Conservation (phyloP, 2,797 vertebrate species). For the Rhodeus uyekii region DNA sequence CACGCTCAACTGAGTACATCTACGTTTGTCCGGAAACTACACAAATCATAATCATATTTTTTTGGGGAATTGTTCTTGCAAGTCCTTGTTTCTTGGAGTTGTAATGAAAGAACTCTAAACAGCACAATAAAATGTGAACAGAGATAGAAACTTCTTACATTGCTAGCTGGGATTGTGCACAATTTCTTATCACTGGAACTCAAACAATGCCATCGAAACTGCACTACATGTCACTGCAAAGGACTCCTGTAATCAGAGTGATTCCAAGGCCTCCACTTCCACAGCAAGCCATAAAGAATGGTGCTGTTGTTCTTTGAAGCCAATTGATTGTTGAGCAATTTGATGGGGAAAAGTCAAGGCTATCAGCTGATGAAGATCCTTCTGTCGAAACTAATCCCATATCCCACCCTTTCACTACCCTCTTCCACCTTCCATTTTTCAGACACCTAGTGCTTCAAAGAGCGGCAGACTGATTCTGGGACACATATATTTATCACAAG, state of each 20-base stretch:
- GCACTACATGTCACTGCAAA: not conserved
- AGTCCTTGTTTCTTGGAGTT: conserved; percentile 14
- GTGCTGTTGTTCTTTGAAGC: conserved; percentile 33
- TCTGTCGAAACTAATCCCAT: conserved; percentile 30
- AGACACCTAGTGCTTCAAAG: conserved; percentile 18
- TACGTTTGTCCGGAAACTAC: not conserved
- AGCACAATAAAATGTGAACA: not conserved
- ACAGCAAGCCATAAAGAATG: conserved; percentile 14
- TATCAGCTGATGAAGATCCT: conserved; percentile 23
- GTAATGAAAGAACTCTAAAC: conserved; percentile 27
- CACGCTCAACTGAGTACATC: not conserved
- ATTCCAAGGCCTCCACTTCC: conserved; percentile 27
- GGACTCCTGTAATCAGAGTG: conserved; percentile 16
- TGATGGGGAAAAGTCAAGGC: conserved; percentile 23
- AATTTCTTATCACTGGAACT: conserved; percentile 43
- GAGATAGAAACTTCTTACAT: conserved; percentile 22
- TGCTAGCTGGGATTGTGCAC: not conserved
- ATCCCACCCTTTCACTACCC: conserved; percentile 18
- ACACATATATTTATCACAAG: conserved; percentile 59
- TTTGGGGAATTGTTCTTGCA: not conserved
- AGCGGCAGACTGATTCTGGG: conserved; percentile 6
- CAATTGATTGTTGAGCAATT: conserved; percentile 30
- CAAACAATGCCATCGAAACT: conserved; percentile 40
- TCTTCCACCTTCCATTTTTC: not conserved
- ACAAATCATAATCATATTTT: conserved; percentile 4